Base-by-base conservation (phyloP, 2,113 vertebrate genomes). In the Dermatemys mawii region DNA sequence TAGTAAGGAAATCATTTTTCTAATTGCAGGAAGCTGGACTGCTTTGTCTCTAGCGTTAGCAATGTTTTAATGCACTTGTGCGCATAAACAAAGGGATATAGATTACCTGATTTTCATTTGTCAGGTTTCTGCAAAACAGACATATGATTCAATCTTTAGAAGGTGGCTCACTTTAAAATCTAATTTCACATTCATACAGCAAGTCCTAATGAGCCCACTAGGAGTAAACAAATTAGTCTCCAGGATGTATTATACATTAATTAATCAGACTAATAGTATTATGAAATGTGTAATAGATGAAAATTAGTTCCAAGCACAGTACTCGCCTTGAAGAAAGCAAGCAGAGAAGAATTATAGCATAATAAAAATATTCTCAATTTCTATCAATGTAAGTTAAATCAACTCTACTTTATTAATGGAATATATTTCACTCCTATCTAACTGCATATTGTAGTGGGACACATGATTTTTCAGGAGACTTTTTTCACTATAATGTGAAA, bases 161-260 rank as follows among this genome's bases (percentile, higher is more conserved):
- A 97, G 98, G 97, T 98, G 97, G 93, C 94, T 97, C 94, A 84
- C 92, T 97, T 97, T 96, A 95, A 98, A 98, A 97, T 86, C 96
- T 97, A 96, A 98, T 98, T 93, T 97, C 96, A 97, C 92, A 98
- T 98, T 97, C 97, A 96, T 95, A 97, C 83, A 94, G 96, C 87
- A 96, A 97, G 90, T 86, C 95, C 97, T 98, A 98, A 98, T 98
- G 97, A 98, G 97, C 97, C 98, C 67, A 90, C 94, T 89, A 98
- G 97, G 97, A 98, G 97, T 98, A 98, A 98, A 98, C 98, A 98
- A 98, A 98, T 98, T 98, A 98, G 97, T 98, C 97, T 98, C 97
- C 81, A 94, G 96, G 95, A 98, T 96, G 89, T 97, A 98, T 97
- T 98, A 97, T 97, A 97, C 97, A 98, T 98, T 98, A 98, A 98